Conservation (phyloP, 2,797 vertebrate genomes). For the Microhierax caerulescens region DNA sequence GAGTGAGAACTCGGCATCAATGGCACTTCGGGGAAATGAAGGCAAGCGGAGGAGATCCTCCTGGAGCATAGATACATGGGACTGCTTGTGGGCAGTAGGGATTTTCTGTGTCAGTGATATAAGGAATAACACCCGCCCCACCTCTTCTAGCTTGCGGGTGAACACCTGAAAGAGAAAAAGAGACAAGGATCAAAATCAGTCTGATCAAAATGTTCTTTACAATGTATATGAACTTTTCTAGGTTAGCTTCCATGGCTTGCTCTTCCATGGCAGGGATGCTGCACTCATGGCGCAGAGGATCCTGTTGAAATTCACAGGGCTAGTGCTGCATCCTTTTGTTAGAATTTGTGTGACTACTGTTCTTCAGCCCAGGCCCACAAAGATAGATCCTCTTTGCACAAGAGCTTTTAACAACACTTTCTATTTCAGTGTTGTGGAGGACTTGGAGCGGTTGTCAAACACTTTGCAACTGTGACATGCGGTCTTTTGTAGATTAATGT, state of each 20-base stretch:
- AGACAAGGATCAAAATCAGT: neutral
- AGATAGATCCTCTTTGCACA: neutral
- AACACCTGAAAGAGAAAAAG: conserved; percentile 83
- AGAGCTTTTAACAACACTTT: neutral
- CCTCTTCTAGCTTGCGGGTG: conserved; percentile 95
- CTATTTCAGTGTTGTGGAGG: neutral
- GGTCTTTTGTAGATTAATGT: neutral
- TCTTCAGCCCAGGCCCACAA: neutral
- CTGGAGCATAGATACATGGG: conserved; percentile 96
- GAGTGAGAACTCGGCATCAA: conserved; percentile 96
- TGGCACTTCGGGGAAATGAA: conserved; percentile 94
- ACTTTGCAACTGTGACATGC: neutral
- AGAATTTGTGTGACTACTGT: neutral
- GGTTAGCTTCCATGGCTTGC: neutral
- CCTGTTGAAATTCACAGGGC: neutral
- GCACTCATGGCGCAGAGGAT: neutral
- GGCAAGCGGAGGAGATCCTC: conserved; percentile 96
- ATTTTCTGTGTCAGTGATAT: conserved; percentile 96
- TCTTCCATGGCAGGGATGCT: neutral
- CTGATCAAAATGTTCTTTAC: neutral
- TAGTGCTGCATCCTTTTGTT: neutral
- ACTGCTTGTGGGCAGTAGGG: conserved; percentile 93
- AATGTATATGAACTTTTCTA: neutral
- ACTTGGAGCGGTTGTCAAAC: neutral
- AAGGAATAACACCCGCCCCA: conserved; percentile 94